phyloP scores from a whole-genome alignment of 1,140 invertebrate genomes.

The Calephelis virginiensis region DNA sequence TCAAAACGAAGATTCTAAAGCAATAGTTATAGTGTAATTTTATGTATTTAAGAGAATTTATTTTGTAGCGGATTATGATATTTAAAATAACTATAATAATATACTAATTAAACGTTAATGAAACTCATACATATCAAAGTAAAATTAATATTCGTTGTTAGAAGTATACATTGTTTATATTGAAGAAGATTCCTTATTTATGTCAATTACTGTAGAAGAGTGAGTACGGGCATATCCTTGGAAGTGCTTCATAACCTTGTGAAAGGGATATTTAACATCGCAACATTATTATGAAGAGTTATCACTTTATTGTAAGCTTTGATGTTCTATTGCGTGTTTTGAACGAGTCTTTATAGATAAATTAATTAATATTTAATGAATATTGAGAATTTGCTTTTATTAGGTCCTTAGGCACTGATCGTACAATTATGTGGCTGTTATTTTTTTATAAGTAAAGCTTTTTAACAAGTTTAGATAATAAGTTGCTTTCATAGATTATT shows the following conservation, averaged over 20 bases:
- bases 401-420: conserved; percentile 10
- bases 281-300: neutral
- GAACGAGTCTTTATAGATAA: conserved; percentile 8
- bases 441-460: conserved; percentile 17
- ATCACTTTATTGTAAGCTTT: conserved; percentile 4
- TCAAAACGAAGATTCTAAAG: conserved; percentile 32
- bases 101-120: conserved; percentile 32
- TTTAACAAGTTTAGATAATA: conserved; percentile 5
- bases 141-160: conserved; percentile 55
- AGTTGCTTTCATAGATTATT: conserved; percentile 1
- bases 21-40: conserved; percentile 52
- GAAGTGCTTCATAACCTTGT: neutral
- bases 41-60: conserved; percentile 47
- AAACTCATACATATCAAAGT: conserved; percentile 70
- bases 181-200: conserved; percentile 73
- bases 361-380: neutral
- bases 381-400: conserved; percentile 13
- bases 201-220: conserved; percentile 70
- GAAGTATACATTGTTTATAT: conserved; percentile 61
- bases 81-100: conserved; percentile 29
- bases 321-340: conserved; percentile 14
- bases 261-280: neutral
- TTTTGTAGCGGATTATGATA: conserved; percentile 52
- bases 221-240: conserved; percentile 28
- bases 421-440: conserved; percentile 23